A percentile compares a stretch with the other conserved stretches of the same genome.
phyloP scores from a whole-genome alignment of 2,888 invertebrate species.

The Lysandra bellargus region DNA sequence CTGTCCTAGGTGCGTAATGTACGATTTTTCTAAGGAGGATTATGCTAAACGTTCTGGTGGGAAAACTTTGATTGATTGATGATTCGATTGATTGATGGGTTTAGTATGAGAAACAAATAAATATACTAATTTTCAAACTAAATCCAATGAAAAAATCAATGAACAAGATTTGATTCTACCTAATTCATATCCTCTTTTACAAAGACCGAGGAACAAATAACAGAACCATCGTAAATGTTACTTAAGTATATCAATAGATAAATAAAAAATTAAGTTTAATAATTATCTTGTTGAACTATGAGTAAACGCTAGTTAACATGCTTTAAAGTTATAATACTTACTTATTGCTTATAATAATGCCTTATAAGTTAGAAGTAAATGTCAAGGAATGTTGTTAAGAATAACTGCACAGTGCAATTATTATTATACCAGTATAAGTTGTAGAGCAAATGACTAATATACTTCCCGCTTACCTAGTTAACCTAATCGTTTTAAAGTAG shows the following conservation, averaged over 20 bases:
- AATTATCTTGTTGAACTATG: background rate
- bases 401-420: background rate
- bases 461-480: background rate
- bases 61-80: too few species aligned
- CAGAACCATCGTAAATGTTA: background rate
- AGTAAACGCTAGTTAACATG: constrained; percentile 10
- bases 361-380: background rate
- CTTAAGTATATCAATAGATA: background rate
- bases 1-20: too few species aligned
- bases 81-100: too few species aligned
- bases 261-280: background rate
- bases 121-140: too few species aligned
- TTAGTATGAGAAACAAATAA: too few species aligned
- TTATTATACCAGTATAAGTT: background rate
- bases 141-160: too few species aligned
- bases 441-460: background rate
- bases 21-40: too few species aligned
- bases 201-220: too few species aligned
- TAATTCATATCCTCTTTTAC: too few species aligned
- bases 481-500: background rate
- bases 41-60: too few species aligned
- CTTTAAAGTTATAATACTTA: background rate
- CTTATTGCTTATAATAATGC: constrained; percentile 2
- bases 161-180: too few species aligned
- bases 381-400: background rate